Conservation (phyloP, 2,797 vertebrate species). For the Sebastes diaconus region DNA sequence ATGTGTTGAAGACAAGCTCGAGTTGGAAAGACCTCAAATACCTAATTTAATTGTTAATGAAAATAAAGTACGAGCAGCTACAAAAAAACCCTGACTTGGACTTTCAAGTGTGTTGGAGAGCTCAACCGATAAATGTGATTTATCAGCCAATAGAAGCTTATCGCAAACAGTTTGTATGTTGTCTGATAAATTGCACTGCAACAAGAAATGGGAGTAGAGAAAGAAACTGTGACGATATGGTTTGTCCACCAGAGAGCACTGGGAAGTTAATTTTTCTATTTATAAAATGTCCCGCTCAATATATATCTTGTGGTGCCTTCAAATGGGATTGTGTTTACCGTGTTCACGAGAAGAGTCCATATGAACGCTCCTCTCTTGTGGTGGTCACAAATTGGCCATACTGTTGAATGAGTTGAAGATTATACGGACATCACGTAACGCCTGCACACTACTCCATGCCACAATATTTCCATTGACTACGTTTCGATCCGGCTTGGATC, state of each 20-base stretch:
- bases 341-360: too few species aligned
- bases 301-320: background rate
- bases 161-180: background rate
- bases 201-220: background rate
- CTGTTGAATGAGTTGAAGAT: background rate
- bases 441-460: too few species aligned
- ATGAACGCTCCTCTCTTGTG: too few species aligned
- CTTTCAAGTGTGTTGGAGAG: background rate
- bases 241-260: background rate
- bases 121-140: background rate
- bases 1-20: background rate
- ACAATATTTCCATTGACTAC: too few species aligned
- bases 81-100: background rate
- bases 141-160: background rate
- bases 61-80: conserved; percentile 17
- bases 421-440: too few species aligned
- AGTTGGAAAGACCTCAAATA: background rate
- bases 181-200: background rate
- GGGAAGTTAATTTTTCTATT: too few species aligned
- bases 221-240: background rate
- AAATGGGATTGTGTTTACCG: too few species aligned
- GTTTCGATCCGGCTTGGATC: too few species aligned
- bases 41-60: background rate
- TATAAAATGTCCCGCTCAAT: background rate
- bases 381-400: background rate